These are phyloP conservation scores for Oxycera nigricornis DNA, from an alignment of 2,888 invertebrate species.

Conservation along the genomic window DNA sequence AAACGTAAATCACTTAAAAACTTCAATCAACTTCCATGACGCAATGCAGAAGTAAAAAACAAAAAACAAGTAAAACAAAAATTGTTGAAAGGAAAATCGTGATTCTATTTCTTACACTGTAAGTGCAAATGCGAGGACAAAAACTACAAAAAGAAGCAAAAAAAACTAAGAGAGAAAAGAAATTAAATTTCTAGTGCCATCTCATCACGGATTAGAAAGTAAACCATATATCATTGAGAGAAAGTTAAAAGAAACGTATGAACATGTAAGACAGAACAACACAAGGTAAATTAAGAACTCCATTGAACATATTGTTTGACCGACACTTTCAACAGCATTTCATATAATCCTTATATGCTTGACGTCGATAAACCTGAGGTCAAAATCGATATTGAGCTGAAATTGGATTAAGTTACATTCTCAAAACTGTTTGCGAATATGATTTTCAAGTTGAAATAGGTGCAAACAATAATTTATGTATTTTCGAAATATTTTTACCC, in stretches of 20 bases:
- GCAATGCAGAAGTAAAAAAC: not conserved
- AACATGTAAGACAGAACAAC: no score
- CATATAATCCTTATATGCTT: no score
- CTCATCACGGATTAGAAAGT: not conserved
- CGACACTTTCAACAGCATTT: no score
- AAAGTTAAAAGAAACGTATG: no score
- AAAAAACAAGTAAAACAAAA: not conserved
- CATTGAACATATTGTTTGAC: no score
- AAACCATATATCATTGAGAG: not conserved
- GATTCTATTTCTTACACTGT: not conserved
- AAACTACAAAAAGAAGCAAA: not conserved
- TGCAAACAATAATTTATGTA: not conserved
- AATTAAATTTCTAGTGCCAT: constrained; percentile 37
- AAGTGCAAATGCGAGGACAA: not conserved
- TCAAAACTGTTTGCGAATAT: no score
- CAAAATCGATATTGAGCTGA: no score
- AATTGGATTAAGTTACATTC: no score
- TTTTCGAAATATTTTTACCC: constrained; percentile 1
- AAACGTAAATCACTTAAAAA: not conserved
- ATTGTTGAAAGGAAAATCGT: not conserved
- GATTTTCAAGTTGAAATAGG: not conserved
- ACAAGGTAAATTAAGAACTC: no score
- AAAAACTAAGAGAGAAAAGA: not conserved
- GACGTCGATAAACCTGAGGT: no score
- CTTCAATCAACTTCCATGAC: not conserved